Evolutionary conservation across 2,797 vertebrate species (phyloP).

Genomic region (Somateria mollissima): DNA sequence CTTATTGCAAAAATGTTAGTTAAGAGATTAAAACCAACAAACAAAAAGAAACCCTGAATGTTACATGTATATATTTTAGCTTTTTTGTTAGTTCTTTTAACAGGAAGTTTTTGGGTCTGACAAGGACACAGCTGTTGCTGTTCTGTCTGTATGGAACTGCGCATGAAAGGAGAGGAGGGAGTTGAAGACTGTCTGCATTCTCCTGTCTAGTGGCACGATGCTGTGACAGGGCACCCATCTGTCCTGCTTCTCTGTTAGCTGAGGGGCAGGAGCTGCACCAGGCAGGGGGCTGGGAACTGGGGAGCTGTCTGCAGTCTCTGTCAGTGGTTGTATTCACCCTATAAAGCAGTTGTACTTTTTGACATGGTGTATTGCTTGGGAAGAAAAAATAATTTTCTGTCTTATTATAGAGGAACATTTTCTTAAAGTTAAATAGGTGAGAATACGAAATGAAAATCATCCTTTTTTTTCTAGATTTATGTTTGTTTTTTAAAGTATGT

Average conservation of each 20-base stretch:
- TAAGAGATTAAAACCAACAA: neutral
- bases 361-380: neutral
- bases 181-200: accelerated
- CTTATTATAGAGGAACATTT: neutral
- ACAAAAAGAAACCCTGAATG: neutral
- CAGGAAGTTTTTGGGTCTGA: neutral
- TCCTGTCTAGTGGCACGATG: neutral
- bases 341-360: neutral
- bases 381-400: neutral
- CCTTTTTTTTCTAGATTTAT: neutral
- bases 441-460: neutral
- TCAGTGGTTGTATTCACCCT: neutral
- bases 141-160: neutral
- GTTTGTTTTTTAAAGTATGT: accelerated
- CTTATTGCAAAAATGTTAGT: neutral
- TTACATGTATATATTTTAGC: neutral
- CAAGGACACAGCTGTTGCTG: neutral
- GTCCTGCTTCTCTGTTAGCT: neutral
- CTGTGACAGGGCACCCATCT: neutral
- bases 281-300: neutral
- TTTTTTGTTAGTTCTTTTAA: neutral
- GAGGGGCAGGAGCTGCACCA: neutral
- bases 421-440: neutral
- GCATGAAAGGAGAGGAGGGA: neutral
- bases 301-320: neutral